Base-by-base conservation (phyloP, 2,888 invertebrate genomes). In the Polymixis flavicincta region DNA sequence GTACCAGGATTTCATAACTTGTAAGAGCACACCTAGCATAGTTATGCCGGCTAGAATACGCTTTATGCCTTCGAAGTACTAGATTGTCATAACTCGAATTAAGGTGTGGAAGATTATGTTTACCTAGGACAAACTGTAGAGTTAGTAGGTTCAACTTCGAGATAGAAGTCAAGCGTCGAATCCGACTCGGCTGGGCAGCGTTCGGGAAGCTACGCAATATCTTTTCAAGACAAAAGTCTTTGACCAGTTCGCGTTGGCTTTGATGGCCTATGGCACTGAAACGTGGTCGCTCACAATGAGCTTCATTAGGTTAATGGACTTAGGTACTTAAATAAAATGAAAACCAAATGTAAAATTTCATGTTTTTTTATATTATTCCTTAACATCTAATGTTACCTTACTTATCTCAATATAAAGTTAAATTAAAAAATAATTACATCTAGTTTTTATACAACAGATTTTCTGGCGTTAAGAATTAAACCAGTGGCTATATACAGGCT, bases 371-470 rank as follows among this genome's bases (percentile, higher is more conserved):
- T 87, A 84, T 86, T 86, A 78, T 87, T 74, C 69, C 86, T 86
- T 87, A 86, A 14, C 17, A 54, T 19, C 25, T 74, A 84, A n/a
- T 82, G 75, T 85, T 87, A 87, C 60, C 75, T 84, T 78, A 61
- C 48, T 52, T 82, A 80, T 11, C 59, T 74, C 78, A 85, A 3
- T 67, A 59, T 61, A 73, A 73, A 71, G 74, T 79, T 84, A 76
- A 79, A 86, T 72, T 80, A 78, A 71, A 86, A 76, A 78, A 86
- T 78, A 82, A 57, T 74, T 85, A 84, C 52, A n/a, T 19, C 83
- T 86, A 82, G 19, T 71, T 83, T 76, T 75, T 79, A 66, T 86
- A 86, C 87, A 85, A 87, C 87, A 86, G 80, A 83, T 80, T 76
- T 59, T 74, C 85, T 77, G 74, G 78, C 79, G 54, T 67, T 66